A percentile compares a stretch with the other conserved stretches of the same genome.
These are phyloP conservation scores for Anadara kagoshimensis DNA, from an alignment of 1,140 invertebrate genomes.

Conservation along the genomic window DNA sequence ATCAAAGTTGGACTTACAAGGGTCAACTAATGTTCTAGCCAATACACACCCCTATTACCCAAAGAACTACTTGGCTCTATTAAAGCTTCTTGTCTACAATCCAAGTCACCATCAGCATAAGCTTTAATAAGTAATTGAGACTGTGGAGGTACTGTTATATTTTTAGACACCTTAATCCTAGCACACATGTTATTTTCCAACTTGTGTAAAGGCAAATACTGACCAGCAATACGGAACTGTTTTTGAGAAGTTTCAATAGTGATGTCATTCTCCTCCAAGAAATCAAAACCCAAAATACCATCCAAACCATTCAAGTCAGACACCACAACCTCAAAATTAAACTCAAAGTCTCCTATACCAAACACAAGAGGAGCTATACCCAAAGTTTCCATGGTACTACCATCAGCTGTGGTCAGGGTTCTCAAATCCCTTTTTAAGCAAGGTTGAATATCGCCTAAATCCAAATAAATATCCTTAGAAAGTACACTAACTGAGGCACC, in stretches of 20 bases:
- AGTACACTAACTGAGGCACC: background rate
- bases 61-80: conserved; percentile 18
- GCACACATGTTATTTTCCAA: conserved; percentile 9
- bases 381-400: background rate
- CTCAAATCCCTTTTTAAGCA: background rate
- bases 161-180: conserved; percentile 17
- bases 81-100: conserved; percentile 1
- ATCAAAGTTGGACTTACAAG: background rate
- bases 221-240: conserved; percentile 18
- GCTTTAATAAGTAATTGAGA: conserved; percentile 20
- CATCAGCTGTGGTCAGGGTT: background rate
- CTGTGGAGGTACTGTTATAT: conserved; percentile 26
- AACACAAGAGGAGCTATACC: background rate
- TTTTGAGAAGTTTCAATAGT: conserved; percentile 4
- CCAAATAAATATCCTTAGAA: conserved; percentile 8
- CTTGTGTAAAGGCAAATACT: no score
- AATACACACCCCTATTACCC: conserved; percentile 19
- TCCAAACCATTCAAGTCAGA: background rate
- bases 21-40: conserved; percentile 17
- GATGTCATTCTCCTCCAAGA: conserved; percentile 1
- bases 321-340: background rate
- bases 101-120: conserved; percentile 8
- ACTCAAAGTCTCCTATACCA: background rate
- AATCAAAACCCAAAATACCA: conserved; percentile 11
- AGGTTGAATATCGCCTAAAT: background rate